A percentile compares a stretch with the other conserved stretches of the same genome.
phyloP scores from a whole-genome alignment of 92 coral and sea anemone species.

The Pocillopora meandrina region DNA sequence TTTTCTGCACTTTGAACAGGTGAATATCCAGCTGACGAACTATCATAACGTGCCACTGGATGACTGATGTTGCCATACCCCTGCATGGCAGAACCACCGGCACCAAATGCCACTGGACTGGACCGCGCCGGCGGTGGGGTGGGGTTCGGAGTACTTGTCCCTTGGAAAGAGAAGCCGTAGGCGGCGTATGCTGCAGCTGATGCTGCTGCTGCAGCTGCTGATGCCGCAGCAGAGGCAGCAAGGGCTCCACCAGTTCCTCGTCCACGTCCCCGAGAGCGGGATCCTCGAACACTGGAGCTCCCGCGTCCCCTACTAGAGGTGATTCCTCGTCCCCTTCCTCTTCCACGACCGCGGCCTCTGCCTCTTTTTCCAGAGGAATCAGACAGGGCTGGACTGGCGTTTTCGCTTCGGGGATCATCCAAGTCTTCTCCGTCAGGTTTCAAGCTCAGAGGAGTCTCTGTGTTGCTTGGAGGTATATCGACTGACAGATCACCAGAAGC shows the following conservation, averaged over 20 bases:
- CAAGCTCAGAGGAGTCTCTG: conserved; percentile 71
- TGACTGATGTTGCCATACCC: conserved; percentile 68
- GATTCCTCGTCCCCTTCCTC: conserved; percentile 80
- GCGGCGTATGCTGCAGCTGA: conserved; percentile 99
- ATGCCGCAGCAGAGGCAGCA: conserved; percentile 99
- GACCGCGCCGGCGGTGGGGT: conserved; percentile 94
- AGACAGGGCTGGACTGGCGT: conserved; percentile 69
- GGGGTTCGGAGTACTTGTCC: conserved; percentile 72
- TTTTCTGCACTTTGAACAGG: conserved; percentile 44
- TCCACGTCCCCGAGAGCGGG: conserved; percentile 93
- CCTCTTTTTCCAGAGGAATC: conserved; percentile 75
- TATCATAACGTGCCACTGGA: conserved; percentile 89
- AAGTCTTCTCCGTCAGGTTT: conserved; percentile 78
- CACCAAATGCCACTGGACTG: conserved; percentile 96
- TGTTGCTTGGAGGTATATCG: conserved; percentile 61
- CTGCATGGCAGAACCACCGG: conserved; percentile 67
- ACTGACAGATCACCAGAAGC: conserved; percentile 85
- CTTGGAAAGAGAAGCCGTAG: conserved; percentile 97
- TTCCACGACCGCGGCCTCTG: conserved; percentile 88
- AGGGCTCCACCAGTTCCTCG: conserved; percentile 95
- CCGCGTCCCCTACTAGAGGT: conserved; percentile 78
- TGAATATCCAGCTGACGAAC: conserved; percentile 20
- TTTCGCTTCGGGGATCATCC: conserved; percentile 73
- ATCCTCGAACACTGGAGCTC: conserved; percentile 73
- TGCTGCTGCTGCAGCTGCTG: conserved; percentile 99